phyloP scores from a whole-genome alignment of 2,113 vertebrate species.

The Rattus rattus region DNA sequence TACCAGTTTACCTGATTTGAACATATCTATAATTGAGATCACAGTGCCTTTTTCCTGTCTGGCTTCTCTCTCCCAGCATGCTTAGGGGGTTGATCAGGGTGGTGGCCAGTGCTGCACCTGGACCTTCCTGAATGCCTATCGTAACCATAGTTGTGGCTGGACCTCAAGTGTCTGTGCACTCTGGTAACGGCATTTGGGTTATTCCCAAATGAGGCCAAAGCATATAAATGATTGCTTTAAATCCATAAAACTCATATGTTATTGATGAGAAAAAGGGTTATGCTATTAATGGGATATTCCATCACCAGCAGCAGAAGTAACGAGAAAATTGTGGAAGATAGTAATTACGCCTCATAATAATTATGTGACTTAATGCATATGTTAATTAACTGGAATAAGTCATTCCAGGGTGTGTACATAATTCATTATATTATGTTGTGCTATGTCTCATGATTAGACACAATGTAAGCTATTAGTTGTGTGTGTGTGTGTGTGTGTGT shows the following conservation, averaged over 20 bases:
- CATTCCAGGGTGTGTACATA: not conserved
- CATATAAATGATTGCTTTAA: constrained; percentile 29
- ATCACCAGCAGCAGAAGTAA: constrained; percentile 35
- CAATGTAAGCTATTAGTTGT: not conserved
- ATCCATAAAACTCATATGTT: not conserved
- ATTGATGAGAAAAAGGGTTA: constrained; percentile 8
- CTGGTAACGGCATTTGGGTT: not conserved
- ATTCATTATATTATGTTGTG: not conserved
- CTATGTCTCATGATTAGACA: not conserved
- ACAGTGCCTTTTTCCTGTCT: not conserved
- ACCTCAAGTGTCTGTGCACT: not conserved
- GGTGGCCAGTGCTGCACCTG: not conserved
- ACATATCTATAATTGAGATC: not conserved
- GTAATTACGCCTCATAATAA: not conserved
- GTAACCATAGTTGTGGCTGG: not conserved
- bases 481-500: not conserved
- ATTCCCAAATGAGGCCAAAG: not conserved
- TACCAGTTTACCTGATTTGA: not conserved
- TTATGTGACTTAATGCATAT: not conserved
- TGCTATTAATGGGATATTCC: not conserved
- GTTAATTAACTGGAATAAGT: not conserved
- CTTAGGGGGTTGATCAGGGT: not conserved
- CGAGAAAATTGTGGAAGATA: not conserved
- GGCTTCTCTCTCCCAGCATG: not conserved
- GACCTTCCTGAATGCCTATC: not conserved